Evolutionary conservation across 2,113 vertebrate genomes (phyloP), one percentile per base, ranked within the genome.

Genomic region (Pavo muticus): DNA sequence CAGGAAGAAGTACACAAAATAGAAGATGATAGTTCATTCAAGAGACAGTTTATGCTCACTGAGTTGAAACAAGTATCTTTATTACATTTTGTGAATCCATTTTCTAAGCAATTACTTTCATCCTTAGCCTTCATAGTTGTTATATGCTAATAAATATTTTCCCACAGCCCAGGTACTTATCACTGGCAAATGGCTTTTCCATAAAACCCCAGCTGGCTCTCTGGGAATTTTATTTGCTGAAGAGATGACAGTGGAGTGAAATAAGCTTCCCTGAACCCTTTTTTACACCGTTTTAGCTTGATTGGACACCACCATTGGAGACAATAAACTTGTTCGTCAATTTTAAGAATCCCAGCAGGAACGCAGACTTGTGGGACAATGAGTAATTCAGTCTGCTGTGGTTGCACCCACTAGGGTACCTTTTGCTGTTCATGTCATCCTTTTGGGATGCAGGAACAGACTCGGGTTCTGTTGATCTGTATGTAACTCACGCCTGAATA

Each of bases 31-130:
- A 0, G 2, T 45, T 92, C 56, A 16, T 81, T 94, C 61, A 67
- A 85, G 44, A 81, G 61, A 54, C 48, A 45, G 23, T 96, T 92
- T 70, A 47, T 81, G 79, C 47, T 94, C 69, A 71, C 72, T 1
- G 21, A 84, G 69, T 73, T 78, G 84, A 91, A 92, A 60, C 47
- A 93, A 90, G 92, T 88, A 56, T 42, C 77, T 87, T 86, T 30
- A 45, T 87, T 91, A 72, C 27, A 78, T 82, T 91, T 74, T 71
- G 45, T 65, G 50, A 81, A 57, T 63, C 72, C 21, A 84, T 96
- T 95, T 93, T 91, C 84, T 63, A 76, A 88, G 87, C n/a, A 91
- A 90, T 94, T 91, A 86, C 47, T 87, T 87, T 90, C 25, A 63
- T 92, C 85, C 45, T 73, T 79, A 71, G 30, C 27, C 40, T n/a